Percentiles rank a stretch among this genome's conserved stretches.
Evolutionary conservation across 2,113 vertebrate species (phyloP).

Genomic region (Phoenicopterus ruber): DNA sequence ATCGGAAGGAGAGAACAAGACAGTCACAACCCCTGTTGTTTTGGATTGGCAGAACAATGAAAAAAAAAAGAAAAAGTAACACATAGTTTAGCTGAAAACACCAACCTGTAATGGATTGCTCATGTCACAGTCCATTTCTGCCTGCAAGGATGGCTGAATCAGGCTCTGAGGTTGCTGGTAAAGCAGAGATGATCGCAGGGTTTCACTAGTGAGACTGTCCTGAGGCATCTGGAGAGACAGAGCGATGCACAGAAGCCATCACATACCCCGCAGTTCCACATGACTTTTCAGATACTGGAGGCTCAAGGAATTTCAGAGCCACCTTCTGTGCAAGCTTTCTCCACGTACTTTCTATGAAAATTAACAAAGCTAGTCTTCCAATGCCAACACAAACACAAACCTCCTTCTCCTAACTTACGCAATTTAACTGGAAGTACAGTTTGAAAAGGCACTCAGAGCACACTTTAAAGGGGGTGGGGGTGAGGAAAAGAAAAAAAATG

Average conservation of each 20-base stretch:
- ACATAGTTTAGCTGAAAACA: background rate
- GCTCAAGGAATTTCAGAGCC: background rate
- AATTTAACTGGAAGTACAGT: slow-evolving; percentile 5
- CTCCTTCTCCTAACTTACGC: background rate
- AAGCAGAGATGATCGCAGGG: slow-evolving; percentile 78
- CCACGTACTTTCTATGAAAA: background rate
- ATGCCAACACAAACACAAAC: background rate
- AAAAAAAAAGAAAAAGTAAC: background rate
- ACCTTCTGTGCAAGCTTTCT: background rate
- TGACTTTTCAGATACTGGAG: background rate
- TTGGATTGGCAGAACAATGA: background rate
- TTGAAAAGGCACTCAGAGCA: background rate
- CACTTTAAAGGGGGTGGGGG: background rate
- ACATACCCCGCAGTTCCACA: background rate
- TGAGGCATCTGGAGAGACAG: slow-evolving; percentile 74
- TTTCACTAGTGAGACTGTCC: slow-evolving; percentile 73
- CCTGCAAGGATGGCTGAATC: slow-evolving; percentile 75
- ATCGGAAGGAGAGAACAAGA: background rate
- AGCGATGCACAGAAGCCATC: background rate
- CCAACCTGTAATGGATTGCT: slow-evolving; percentile 85
- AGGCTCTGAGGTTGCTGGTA: slow-evolving; percentile 75
- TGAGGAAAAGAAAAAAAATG: background rate
- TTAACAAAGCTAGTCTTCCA: background rate
- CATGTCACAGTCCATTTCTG: slow-evolving; percentile 86
- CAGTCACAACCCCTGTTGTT: background rate